Percentiles rank a stretch among this genome's conserved stretches.
phyloP scores from a whole-genome alignment of 2,797 vertebrate species.

The Meriones psammophilus region DNA sequence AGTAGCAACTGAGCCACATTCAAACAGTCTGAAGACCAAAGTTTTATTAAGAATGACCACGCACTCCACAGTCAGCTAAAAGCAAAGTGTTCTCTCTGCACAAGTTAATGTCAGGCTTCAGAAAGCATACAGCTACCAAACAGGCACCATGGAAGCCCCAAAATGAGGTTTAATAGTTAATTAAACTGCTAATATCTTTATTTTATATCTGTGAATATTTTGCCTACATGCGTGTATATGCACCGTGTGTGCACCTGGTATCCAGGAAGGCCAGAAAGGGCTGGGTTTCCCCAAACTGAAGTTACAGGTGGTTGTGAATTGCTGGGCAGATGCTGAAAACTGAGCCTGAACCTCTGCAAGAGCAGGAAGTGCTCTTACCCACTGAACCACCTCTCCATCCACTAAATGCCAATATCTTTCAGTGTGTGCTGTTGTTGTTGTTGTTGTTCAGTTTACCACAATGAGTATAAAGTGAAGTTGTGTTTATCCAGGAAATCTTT shows the following conservation, averaged over 20 bases:
- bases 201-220: background rate
- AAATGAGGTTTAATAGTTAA: background rate
- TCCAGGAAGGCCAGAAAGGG: background rate
- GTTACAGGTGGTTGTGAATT: background rate
- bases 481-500: slow-evolving; percentile 22
- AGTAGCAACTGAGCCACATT: slow-evolving; percentile 45
- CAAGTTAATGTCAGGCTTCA: background rate
- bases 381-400: background rate
- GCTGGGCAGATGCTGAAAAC: background rate
- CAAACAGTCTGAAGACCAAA: slow-evolving; percentile 1
- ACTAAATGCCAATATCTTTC: background rate
- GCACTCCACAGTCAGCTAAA: slow-evolving; percentile 16
- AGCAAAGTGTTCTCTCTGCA: background rate
- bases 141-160: background rate
- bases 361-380: background rate
- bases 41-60: slow-evolving; percentile 34
- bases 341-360: background rate
- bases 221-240: background rate
- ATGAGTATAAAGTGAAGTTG: background rate
- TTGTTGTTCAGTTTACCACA: background rate
- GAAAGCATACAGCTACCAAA: background rate
- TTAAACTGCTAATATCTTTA: background rate
- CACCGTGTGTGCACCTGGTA: background rate
- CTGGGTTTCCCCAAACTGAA: background rate
- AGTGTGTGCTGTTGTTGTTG: background rate